phyloP scores from a whole-genome alignment of 2,888 invertebrate species.

The Isoperla grammatica region DNA sequence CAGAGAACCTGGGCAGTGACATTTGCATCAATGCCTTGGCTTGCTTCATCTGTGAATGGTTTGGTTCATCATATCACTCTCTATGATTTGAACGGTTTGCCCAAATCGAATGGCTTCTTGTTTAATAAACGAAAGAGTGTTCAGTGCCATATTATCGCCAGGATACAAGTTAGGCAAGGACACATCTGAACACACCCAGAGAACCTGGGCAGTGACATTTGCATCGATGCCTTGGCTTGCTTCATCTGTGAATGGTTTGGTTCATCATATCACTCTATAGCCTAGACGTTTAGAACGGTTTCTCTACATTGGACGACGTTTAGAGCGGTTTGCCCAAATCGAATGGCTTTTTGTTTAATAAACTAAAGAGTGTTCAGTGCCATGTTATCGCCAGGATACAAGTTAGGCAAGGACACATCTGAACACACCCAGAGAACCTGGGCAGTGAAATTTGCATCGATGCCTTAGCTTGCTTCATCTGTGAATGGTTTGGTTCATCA shows the following conservation, averaged over 20 bases:
- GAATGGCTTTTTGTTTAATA: too few relatives aligned
- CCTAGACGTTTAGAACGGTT: too few relatives aligned
- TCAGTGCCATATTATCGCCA: constrained; percentile 33
- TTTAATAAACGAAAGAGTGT: not conserved
- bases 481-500: constrained; percentile 58
- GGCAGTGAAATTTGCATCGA: not conserved
- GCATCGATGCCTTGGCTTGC: not conserved
- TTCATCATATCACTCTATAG: not conserved
- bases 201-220: constrained; percentile 29
- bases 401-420: constrained; percentile 30
- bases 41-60: constrained; percentile 52
- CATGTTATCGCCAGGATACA: constrained; percentile 50
- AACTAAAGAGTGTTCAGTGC: constrained; percentile 31
- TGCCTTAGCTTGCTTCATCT: constrained; percentile 40
- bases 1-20: constrained; percentile 35
- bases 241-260: constrained; percentile 25
- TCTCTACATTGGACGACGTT: too few relatives aligned
- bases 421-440: constrained; percentile 6
- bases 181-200: constrained; percentile 28
- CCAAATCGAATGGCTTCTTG: too few relatives aligned
- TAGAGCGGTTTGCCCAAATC: too few relatives aligned
- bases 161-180: constrained; percentile 26
- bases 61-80: constrained; percentile 49
- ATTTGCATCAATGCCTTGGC: constrained; percentile 16
- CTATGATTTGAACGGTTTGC: too few relatives aligned